Conservation (phyloP, 2,888 invertebrate species). For the Phyllotreta cruciferae region DNA sequence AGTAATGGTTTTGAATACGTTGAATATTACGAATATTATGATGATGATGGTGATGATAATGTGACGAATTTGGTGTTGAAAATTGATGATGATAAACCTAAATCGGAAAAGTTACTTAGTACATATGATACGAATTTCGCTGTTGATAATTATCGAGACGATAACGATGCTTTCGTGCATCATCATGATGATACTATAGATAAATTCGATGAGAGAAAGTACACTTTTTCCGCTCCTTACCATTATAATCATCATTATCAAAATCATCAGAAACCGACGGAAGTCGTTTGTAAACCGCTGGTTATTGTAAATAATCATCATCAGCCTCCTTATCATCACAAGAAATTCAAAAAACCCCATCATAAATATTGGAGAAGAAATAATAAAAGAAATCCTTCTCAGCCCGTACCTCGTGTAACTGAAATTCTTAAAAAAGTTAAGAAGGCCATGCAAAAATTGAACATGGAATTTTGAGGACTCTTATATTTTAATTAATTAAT, state of each 20-base stretch:
- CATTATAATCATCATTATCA: neutral
- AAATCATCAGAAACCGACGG: constrained; percentile 1
- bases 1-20: constrained; percentile 15
- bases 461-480: neutral
- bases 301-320: constrained; percentile 23
- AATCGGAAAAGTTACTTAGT: constrained; percentile 3
- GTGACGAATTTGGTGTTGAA: neutral
- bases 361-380: constrained; percentile 2
- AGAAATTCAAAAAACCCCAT: constrained; percentile 3
- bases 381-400: neutral
- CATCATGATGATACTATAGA: neutral
- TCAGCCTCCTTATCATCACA: constrained; percentile 1
- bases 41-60: neutral
- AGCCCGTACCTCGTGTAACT: neutral
- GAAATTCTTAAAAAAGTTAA: constrained; percentile 26
- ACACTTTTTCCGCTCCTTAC: neutral
- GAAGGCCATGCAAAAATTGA: constrained; percentile 12
- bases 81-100: constrained; percentile 6
- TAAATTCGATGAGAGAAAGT: constrained; percentile 9
- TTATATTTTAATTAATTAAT: neutral
- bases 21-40: constrained; percentile 21
- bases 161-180: neutral
- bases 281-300: constrained; percentile 18
- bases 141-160: neutral
- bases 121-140: neutral